phyloP scores from a whole-genome alignment of 2,888 invertebrate species.

The Ophraella communa region DNA sequence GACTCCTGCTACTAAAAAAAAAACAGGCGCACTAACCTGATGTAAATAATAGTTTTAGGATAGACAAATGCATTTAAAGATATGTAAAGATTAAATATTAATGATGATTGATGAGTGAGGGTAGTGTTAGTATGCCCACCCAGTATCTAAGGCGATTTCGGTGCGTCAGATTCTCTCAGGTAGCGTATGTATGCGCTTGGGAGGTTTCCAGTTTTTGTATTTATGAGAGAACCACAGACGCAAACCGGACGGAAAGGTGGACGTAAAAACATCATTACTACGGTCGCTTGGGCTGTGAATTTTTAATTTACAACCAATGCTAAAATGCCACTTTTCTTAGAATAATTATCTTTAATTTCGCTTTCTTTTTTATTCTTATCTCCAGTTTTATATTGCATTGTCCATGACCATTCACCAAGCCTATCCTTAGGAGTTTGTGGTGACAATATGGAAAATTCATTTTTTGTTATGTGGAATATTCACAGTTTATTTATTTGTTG shows the following conservation, averaged over 20 bases:
- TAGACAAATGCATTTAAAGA: neutral
- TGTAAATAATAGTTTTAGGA: neutral
- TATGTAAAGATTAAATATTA: neutral
- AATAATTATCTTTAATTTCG: no score
- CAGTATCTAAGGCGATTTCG: conserved; percentile 23
- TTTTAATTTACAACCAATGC: no score
- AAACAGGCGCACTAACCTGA: neutral
- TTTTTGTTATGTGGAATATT: no score
- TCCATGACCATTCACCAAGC: no score
- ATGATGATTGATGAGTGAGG: conserved; percentile 6
- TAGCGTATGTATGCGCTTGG: conserved; percentile 39
- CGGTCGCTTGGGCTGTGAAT: neutral
- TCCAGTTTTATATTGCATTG: no score
- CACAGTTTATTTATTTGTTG: no score
- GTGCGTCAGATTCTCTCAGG: conserved; percentile 26
- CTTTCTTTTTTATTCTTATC: no score
- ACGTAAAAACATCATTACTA: conserved; percentile 1
- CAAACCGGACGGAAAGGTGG: neutral
- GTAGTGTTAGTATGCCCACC: conserved; percentile 17
- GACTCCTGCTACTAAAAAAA: neutral
- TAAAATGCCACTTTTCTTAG: no score
- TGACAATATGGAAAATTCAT: no score
- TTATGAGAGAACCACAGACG: conserved; percentile 19
- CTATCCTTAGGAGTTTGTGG: no score
- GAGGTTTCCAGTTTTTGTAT: conserved; percentile 40